Evolutionary conservation across 2,797 vertebrate genomes (phyloP), one percentile per base, ranked within the genome.

Genomic region (Platyrinchus mystaceus): DNA sequence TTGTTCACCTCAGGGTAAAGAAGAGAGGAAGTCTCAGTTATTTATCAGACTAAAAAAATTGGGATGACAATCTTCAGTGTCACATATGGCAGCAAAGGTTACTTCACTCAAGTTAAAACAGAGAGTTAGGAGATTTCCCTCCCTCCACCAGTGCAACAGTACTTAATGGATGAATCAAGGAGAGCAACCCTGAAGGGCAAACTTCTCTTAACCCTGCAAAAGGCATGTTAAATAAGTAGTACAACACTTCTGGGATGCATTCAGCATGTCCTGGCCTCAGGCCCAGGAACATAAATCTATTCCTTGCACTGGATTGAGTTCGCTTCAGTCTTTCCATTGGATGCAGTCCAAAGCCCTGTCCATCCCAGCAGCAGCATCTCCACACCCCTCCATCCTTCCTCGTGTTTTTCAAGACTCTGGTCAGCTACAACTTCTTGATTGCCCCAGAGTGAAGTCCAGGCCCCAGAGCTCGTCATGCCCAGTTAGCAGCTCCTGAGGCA

Each of bases 201-300:
- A 90, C 87, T 87, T 73, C 83, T 84, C 83, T 80, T 94, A 96
- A 93, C 91, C 13, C 36, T 87, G 87, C 80, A 71, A 89, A 80
- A 95, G 87, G 84, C 94, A 87, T 87, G 74, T 70, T 89, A 91
- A 87, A 92, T 59, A 70, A 94, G 80, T 74, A 95, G 87, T 90
- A 85, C 87, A 93, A 90, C 80, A 55, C 91, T 94, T 94, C 93
- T 93, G 90, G 83, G 92, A 96, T 90, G 79, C 93, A 85, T 93
- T 93, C 93, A 92, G 84, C 84, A 87, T 68, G 75, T 78, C 78
- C 92, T 95, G 94, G 92, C 93, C 21, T 23, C 26, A 0, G 71
- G 89, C 95, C 95, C 80, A 71, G 91, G 77, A 92, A 89, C 88
- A 94, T 84, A 95, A 95, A 94, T 87, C 92, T 75, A 22, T 71